A percentile compares a stretch with the other conserved stretches of the same genome.
These are phyloP conservation scores for Cistogaster globosa DNA, from an alignment of 2,888 invertebrate species.

Conservation along the genomic window DNA sequence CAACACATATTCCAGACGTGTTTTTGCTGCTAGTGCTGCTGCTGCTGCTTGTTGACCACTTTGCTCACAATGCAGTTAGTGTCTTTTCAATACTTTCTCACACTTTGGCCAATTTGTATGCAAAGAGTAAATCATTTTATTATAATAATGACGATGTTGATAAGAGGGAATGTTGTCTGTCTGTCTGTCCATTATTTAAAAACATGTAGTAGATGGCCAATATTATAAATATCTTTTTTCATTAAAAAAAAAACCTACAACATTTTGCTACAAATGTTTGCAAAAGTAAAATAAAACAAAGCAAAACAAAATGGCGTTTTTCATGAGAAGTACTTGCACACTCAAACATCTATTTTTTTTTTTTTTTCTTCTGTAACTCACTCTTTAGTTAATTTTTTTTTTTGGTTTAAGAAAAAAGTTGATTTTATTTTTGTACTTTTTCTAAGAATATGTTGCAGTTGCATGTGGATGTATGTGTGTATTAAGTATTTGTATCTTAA, in stretches of 20 bases:
- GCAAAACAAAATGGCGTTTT: conserved; percentile 68
- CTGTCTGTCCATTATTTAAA: conserved; percentile 8
- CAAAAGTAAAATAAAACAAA: conserved; percentile 20
- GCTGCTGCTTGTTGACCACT: conserved; percentile 11
- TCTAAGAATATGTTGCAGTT: conserved; percentile 63
- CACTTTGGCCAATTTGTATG: conserved; percentile 62
- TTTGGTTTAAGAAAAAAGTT: background rate
- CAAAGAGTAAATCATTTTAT: conserved; percentile 66
- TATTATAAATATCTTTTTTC: conserved; percentile 32
- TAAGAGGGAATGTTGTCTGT: conserved; percentile 47
- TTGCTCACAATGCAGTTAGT: background rate
- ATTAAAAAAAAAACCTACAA: conserved; percentile 47
- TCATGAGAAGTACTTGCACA: conserved; percentile 53
- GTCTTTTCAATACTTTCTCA: conserved; percentile 53
- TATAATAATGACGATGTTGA: conserved; percentile 58
- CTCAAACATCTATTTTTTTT: background rate
- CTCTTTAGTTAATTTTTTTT: background rate
- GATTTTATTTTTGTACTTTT: conserved; percentile 62
- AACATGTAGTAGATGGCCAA: conserved; percentile 50
- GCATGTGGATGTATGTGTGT: conserved; percentile 18
- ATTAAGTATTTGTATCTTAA: conserved; percentile 48
- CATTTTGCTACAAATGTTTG: conserved; percentile 55
- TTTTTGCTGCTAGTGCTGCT: conserved; percentile 25
- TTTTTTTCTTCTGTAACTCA: conserved; percentile 3
- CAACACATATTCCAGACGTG: conserved; percentile 61